Evolutionary conservation across 2,113 vertebrate species (phyloP), one percentile per base, ranked within the genome.

Genomic region (Eurystomus gularis): DNA sequence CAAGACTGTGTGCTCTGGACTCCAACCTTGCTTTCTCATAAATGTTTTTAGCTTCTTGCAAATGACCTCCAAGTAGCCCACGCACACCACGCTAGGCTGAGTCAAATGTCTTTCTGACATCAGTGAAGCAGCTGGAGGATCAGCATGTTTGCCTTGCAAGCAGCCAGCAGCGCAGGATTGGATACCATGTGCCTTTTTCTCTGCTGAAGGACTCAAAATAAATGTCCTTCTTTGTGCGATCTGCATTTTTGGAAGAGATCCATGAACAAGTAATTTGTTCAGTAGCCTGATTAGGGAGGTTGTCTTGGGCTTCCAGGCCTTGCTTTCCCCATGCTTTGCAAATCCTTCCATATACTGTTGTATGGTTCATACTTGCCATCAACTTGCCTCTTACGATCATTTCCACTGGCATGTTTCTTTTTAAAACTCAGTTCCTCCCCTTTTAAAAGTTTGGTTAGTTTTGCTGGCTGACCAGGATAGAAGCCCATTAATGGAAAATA

Each of bases 111-210:
- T 49, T 69, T 57, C 65, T 78, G 72, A 62, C 60, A 81, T 26
- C 54, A 61, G 51, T 40, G 58, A 77, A 81, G 88, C 88, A 88
- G 82, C 60, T 90, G 93, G 79, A 93, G 31, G 79, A 88, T 81
- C 86, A 54, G 25, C 4, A 1, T 10, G 37, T 86, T 90, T 77
- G 71, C 31, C 51, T 81, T 62, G 68, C 57, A 73, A 88, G 37
- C 71, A 93, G 76, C 25, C 71, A 61, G 15, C 15, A 49, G 37
- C 0, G 0, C 58, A 81, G 49, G 8, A 61, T 18, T 88, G 54
- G 88, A 77, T 93, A 86, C 58, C 83, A 3, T 66, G 82, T 88
- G 51, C 60, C 23, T 69, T 86, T 92, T 92, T 90, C 60, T 86
- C 58, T 78, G 72, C 71, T 6, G 54, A 77, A 76, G 66, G 70